These are phyloP conservation scores for Choloepus hoffmanni DNA, from an alignment of 2,113 vertebrate species.

Conservation along the genomic window DNA sequence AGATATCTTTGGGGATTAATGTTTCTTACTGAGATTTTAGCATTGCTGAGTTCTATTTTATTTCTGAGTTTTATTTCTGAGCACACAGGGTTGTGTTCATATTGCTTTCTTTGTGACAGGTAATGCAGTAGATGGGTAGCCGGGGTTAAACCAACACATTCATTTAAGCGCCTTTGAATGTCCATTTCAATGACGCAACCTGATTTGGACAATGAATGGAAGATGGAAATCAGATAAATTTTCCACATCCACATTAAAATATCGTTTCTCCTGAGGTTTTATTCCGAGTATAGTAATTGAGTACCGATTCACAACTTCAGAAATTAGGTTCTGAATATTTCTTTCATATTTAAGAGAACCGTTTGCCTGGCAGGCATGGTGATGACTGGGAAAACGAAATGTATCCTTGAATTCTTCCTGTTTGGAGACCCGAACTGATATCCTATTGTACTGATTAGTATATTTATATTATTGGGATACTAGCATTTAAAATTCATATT, in stretches of 20 bases:
- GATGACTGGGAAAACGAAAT: neutral
- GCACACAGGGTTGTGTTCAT: rapidly evolving
- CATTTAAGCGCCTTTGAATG: neutral
- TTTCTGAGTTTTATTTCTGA: neutral
- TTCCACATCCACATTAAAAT: neutral
- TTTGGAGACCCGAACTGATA: neutral
- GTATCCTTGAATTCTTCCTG: rapidly evolving
- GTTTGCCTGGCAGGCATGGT: neutral
- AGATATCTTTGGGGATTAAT: neutral
- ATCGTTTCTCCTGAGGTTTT: neutral
- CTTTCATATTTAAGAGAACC: neutral
- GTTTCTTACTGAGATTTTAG: neutral
- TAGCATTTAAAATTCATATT: neutral
- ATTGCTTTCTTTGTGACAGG: neutral
- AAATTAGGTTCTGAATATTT: neutral
- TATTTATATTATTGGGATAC: neutral
- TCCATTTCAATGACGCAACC: neutral
- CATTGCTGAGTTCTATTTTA: rapidly evolving
- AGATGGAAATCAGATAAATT: neutral
- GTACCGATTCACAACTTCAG: neutral
- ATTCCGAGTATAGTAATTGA: rapidly evolving
- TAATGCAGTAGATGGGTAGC: rapidly evolving
- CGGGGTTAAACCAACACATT: neutral
- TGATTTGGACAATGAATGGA: neutral
- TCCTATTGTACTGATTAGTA: neutral